Percentiles rank a stretch among this genome's conserved stretches.
phyloP scores from a whole-genome alignment of 2,113 vertebrate genomes.

The Labeo catla region DNA sequence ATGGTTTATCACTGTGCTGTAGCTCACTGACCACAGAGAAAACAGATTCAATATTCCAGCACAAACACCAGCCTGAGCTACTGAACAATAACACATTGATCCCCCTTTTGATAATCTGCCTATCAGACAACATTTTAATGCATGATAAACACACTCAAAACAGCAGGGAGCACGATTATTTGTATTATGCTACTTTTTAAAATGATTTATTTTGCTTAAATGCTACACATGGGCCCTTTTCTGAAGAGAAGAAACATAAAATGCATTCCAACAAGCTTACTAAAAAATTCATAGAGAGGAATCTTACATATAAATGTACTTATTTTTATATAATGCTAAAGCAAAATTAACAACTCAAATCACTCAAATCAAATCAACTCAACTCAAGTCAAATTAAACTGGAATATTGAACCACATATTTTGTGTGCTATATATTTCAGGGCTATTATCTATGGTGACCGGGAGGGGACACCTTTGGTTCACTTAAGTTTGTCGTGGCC shows the following conservation, averaged over 20 bases:
- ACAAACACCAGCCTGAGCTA: not conserved
- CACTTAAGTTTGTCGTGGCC: too few relatives aligned
- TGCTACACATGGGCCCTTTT: not conserved
- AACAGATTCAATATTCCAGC: not conserved
- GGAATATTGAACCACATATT: not conserved
- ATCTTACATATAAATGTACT: not conserved
- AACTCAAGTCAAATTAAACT: not conserved
- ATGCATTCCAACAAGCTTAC: not conserved
- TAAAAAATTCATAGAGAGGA: not conserved
- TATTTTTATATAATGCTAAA: not conserved
- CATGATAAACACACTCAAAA: not conserved
- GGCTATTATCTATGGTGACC: too few relatives aligned
- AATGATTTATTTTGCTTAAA: not conserved
- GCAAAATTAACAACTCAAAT: not conserved
- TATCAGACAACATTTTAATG: not conserved
- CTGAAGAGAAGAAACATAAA: not conserved
- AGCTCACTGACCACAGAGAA: not conserved
- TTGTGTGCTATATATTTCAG: not conserved
- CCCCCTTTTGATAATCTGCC: not conserved
- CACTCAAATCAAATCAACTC: too few relatives aligned
- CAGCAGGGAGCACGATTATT: not conserved
- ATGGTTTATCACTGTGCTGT: not conserved
- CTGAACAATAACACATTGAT: not conserved
- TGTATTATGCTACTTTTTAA: not conserved
- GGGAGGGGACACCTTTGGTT: too few relatives aligned